Evolutionary conservation across 2,797 vertebrate species (phyloP), one percentile per base, ranked within the genome.

Genomic region (Mormyrus hasselquistii): DNA sequence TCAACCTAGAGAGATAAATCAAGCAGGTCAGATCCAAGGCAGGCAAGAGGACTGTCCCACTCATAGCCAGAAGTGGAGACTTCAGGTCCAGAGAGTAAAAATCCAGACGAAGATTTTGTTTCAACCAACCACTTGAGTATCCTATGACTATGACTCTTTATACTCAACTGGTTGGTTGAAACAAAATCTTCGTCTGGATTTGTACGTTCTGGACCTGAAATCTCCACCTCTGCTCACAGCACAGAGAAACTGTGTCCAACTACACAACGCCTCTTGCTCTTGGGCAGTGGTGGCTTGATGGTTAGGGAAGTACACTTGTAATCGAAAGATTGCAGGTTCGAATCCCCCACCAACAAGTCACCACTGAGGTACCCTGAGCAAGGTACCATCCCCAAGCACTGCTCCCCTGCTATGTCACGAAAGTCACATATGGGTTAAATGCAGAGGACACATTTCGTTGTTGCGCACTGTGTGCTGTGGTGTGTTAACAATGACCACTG

Each of bases 1-100:
- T 99, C 96, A 99, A 97, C 93, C 98, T 99, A 91, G 90, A 90
- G 0, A 90, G 90, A 91, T 12, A 89, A 90, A 91, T 89, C 87
- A 19, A 88, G n/a, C 16, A 14, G 59, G 3, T 50, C 52, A 57
- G 38, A 49, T 76, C 87, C 12, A 65, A 22, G 1, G 22, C 2
- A 34, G 62, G 62, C 1, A 25, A 65, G 25, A 65, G 62, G 9
- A 29, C 8, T 4, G 25, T 9, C 25, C 25, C 62, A 25, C 62
- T 29, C 55, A 22, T n/a, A 22, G 55, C 19, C 6, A 2, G 19
- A 6, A 0, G 19, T 59, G n/a, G n/a, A 59, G 8, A 59, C 22
- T 59, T 59, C 55, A 59, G 19, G 6, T 59, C 55, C n/a, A 22
- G 55, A 59, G 19, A n/a, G 6, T 59, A 59, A 16, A 59, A 59